A percentile compares a stretch with the other conserved stretches of the same genome.
Conservation (phyloP, 1,140 invertebrate genomes). For the Drosophila kanapiae region DNA sequence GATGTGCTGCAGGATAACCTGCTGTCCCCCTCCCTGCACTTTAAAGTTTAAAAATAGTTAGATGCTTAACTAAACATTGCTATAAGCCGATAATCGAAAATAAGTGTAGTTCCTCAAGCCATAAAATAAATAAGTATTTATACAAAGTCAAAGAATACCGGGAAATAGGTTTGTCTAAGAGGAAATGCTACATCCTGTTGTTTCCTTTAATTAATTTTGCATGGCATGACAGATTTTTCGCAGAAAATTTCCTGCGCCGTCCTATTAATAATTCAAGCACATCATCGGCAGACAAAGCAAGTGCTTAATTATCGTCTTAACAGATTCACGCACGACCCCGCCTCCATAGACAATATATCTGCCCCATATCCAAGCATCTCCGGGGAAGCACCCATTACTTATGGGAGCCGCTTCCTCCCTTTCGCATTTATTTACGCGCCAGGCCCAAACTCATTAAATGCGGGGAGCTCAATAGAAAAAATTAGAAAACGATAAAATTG, state of each 20-base stretch:
- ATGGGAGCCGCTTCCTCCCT: conserved; percentile 39
- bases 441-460: conserved; percentile 64
- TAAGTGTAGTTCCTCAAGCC: neutral
- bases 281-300: conserved; percentile 49
- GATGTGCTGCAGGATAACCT: conserved; percentile 23
- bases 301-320: conserved; percentile 67
- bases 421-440: conserved; percentile 62
- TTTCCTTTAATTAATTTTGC: conserved; percentile 21
- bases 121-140: neutral
- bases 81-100: conserved; percentile 44
- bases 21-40: conserved; percentile 17
- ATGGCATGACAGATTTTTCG: conserved; percentile 11
- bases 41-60: conserved; percentile 53
- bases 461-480: conserved; percentile 61
- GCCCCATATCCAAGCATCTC: conserved; percentile 31
- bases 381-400: conserved; percentile 49
- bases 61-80: conserved; percentile 41
- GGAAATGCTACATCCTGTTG: conserved; percentile 10
- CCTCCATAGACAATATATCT: conserved; percentile 1
- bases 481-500: conserved; percentile 83
- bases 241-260: conserved; percentile 14
- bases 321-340: conserved; percentile 34
- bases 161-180: conserved; percentile 2
- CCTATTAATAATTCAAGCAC: conserved; percentile 52
- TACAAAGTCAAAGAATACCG: neutral